Evolutionary conservation across 2,113 vertebrate species (phyloP).

Genomic region (Prionailurus viverrinus): DNA sequence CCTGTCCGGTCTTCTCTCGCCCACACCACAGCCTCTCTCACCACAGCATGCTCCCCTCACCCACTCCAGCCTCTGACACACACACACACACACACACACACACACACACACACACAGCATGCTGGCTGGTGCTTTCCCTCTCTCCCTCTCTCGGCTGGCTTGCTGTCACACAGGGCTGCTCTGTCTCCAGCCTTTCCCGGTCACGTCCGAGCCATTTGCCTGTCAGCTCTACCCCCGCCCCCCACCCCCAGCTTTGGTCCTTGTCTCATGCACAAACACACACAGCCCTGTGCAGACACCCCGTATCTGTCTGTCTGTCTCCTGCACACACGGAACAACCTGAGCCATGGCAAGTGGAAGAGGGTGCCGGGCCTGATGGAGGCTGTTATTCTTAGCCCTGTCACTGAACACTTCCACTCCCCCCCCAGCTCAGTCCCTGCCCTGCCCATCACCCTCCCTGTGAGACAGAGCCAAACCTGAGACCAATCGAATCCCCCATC

Average conservation of each 20-base stretch:
- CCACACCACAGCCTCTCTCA: neutral
- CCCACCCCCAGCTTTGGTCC: neutral
- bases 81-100: too few relatives aligned
- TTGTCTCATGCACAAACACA: constrained; percentile 1
- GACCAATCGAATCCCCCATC: constrained; percentile 69
- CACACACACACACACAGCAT: neutral
- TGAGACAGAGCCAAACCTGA: constrained; percentile 43
- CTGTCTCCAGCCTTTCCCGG: constrained; percentile 10
- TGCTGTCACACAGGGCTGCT: neutral
- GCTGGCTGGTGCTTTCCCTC: too few relatives aligned
- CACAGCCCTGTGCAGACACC: neutral
- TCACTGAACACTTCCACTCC: constrained; percentile 64
- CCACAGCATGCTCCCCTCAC: neutral
- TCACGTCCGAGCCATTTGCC: constrained; percentile 6
- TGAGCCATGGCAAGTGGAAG: constrained; percentile 79
- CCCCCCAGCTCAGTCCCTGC: constrained; percentile 47
- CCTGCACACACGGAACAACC: constrained; percentile 60
- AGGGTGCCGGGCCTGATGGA: constrained; percentile 76
- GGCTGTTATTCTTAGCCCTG: constrained; percentile 81
- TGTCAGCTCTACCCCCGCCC: neutral
- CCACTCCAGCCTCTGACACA: neutral
- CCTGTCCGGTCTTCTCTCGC: neutral
- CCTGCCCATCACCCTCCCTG: constrained; percentile 66
- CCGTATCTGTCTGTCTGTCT: constrained; percentile 76
- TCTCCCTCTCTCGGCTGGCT: neutral